phyloP scores from a whole-genome alignment of 2,113 vertebrate species.

The Oreocharis arfaki region DNA sequence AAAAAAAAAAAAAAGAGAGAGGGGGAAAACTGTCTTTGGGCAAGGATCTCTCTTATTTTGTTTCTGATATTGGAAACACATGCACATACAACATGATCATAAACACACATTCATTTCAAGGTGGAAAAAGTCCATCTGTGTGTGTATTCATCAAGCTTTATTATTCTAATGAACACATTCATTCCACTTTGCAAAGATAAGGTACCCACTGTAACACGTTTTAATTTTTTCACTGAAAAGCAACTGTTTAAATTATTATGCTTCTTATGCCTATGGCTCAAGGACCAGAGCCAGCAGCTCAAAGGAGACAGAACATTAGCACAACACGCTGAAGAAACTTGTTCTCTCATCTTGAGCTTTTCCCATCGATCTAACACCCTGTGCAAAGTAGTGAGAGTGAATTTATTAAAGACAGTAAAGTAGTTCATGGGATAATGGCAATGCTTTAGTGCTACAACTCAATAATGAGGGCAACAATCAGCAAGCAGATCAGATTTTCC shows the following conservation, averaged over 20 bases:
- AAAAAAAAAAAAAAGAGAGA: background rate
- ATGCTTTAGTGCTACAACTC: background rate
- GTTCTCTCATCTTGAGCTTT: background rate
- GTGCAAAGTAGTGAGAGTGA: background rate
- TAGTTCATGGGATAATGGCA: slow-evolving; percentile 1
- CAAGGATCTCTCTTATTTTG: background rate
- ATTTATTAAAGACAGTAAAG: background rate
- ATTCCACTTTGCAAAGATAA: background rate
- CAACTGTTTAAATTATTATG: background rate
- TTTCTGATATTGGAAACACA: background rate
- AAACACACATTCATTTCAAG: background rate
- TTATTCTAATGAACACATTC: background rate
- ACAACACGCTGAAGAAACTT: background rate
- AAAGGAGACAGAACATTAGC: background rate
- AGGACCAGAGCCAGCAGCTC: background rate
- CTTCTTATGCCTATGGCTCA: background rate
- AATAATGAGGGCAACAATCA: slow-evolving; percentile 2
- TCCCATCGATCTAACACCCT: background rate
- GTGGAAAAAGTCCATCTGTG: background rate
- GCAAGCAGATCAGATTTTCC: slow-evolving; percentile 37
- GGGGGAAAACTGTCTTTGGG: background rate
- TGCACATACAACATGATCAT: background rate
- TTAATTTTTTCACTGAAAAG: background rate
- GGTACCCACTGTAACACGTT: background rate
- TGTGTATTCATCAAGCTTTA: background rate